Evolutionary conservation across 2,113 vertebrate species (phyloP), one percentile per base, ranked within the genome.

Genomic region (Chaetura pelagica): DNA sequence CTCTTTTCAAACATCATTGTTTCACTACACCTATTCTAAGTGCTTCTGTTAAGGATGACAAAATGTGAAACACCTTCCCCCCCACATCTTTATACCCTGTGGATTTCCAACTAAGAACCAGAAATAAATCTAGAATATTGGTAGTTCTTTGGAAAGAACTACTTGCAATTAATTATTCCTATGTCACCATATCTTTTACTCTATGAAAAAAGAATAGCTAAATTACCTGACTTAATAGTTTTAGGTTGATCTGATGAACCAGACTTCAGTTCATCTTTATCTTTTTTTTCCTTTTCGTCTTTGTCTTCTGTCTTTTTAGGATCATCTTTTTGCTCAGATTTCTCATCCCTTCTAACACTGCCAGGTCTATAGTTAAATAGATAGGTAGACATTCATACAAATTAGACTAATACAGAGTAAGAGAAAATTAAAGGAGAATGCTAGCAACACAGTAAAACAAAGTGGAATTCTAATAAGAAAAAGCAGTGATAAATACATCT

Each of bases 321-420:
- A 44, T 99, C 99, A 7, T 98, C 98, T 92, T 98, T 98, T 20
- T 97, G 98, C 57, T 99, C 99, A 6, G 96, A 58, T 90, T 99
- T 99, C 34, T 99, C 99, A 24, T 99, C 99, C 32, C 98, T 99
- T 89, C 97, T 98, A 84, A 91, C 34, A 71, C 95, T 96, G 6
- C 96, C 49, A 76, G 97, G 93, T 66, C 98, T 98, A 59, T 3
- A 84, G 77, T 48, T 48, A 48, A 48, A 90, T 2, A 96, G 22
- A 46, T 16, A 46, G 44, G 15, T 46, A 46, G 40, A 85, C 42
- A 66, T 27, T 35, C 52, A 59, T 48, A 92, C 0, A 80, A 15
- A 51, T 95, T 26, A 93, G 63, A 76, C 10, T 21, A 48, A 63
- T 4, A 68, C 6, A 64, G 11, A 77, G 8, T 13, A 77, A 74